Base-by-base conservation (phyloP, 2,888 invertebrate species). In the Eupithecia tripunctaria region DNA sequence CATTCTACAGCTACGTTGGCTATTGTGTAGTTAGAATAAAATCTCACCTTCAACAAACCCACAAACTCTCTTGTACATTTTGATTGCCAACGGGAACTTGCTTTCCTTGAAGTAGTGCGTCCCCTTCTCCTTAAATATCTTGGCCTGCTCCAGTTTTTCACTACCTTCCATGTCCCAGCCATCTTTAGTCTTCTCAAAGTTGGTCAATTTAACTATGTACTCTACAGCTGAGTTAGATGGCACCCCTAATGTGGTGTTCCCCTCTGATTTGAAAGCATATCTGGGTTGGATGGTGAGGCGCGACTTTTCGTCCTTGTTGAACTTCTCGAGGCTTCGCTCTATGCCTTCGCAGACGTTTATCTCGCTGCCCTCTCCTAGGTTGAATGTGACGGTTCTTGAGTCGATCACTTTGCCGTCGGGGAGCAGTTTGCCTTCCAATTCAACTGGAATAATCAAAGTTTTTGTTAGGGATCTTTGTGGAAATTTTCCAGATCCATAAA, bases 71-170 rank as follows among this genome's bases (percentile, higher is more conserved):
- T 96, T 96, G 88, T 99, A 99, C 95, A 98, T 97, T 88, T 97
- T 98, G 66, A 97, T 94, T 0, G 99, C 99, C 80, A 98, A 83
- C 70, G 94, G 90, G 82, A 95, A 97, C 87, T 98, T 98, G 73
- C 95, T 96, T 0, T 95, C 95, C 89, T 98, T 98, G 85, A 98
- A 98, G 88, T 98, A 99, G 66, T 96, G 95, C 0, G 98, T 99
- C 64, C 99, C 99, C 86, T 98, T 98, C 76, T 97, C 97, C 91
- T 99, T 99, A 78, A 96, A 97, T 18, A 97, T 92, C 87, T 96
- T 96, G 0, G 97, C 96, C 85, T 97, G 97, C 72, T 97, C 97
- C 8, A 99, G 81, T 86, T 97, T 97, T 88, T 99, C 98, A 0
- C 94, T 89, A 0, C 95, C 94, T 75, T 97, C 96, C 94, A 99